These are phyloP conservation scores for Nibea albiflora DNA, from an alignment of 2,113 vertebrate species.

Conservation along the genomic window DNA sequence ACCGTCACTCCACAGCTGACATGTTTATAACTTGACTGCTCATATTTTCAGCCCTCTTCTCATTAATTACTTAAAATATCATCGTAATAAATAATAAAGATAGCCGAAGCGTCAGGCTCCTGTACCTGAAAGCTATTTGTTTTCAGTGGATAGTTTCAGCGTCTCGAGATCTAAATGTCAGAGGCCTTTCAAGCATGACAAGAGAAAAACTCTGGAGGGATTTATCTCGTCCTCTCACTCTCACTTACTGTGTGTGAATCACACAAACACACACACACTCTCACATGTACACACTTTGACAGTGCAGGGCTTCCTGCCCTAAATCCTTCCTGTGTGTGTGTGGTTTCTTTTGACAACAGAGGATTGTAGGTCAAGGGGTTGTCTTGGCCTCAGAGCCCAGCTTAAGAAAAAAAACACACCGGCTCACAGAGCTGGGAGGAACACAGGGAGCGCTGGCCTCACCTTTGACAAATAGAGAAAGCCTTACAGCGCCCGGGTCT, in stretches of 20 bases:
- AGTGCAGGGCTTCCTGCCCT: constrained; percentile 54
- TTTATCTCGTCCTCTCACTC: constrained; percentile 30
- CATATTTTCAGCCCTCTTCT: neutral
- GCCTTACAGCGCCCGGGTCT: neutral
- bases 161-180: constrained; percentile 39
- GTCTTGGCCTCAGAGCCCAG: constrained; percentile 37
- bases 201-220: constrained; percentile 18
- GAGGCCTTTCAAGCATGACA: constrained; percentile 46
- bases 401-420: constrained; percentile 39
- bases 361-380: constrained; percentile 65
- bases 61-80: neutral
- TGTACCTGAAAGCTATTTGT: neutral
- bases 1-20: no score
- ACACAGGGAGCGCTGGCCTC: neutral
- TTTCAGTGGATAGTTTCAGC: constrained; percentile 26
- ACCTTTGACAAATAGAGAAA: constrained; percentile 45
- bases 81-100: neutral
- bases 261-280: constrained; percentile 17
- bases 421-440: constrained; percentile 21
- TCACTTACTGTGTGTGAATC: constrained; percentile 37
- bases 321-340: constrained; percentile 39
- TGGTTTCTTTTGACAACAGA: constrained; percentile 56
- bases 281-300: constrained; percentile 40
- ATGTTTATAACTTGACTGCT: neutral
- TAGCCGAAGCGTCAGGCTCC: neutral